Evolutionary conservation across 1,140 invertebrate species (phyloP).

Genomic region (Drosophila arizonae): DNA sequence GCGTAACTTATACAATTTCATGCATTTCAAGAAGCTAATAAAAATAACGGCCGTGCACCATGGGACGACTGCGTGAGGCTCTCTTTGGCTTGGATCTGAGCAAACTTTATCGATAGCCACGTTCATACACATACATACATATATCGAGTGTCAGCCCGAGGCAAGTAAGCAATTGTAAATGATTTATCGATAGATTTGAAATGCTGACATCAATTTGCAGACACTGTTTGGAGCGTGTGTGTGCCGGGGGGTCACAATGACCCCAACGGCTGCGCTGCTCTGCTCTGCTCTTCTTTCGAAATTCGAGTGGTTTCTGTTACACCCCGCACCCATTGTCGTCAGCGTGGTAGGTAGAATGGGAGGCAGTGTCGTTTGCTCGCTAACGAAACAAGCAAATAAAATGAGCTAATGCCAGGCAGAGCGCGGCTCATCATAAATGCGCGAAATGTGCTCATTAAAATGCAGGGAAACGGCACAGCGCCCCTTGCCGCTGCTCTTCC

Average conservation of each 20-base stretch:
- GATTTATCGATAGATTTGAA: conserved; percentile 22
- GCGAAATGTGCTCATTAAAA: conserved; percentile 81
- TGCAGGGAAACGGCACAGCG: conserved; percentile 55
- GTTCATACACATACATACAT: too few species aligned
- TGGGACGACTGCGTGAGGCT: conserved; percentile 27
- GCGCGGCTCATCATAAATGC: conserved; percentile 71
- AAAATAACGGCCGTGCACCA: conserved; percentile 51
- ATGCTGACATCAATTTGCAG: conserved; percentile 5
- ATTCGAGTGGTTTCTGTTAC: conserved; percentile 59
- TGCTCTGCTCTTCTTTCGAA: conserved; percentile 58
- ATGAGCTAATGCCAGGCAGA: conserved; percentile 65
- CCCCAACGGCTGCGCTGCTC: conserved; percentile 14
- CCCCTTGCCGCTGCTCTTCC: neutral
- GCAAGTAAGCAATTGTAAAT: neutral
- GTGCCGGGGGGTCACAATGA: conserved; percentile 45
- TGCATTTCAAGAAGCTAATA: conserved; percentile 74
- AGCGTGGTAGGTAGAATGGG: neutral
- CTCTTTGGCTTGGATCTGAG: conserved; percentile 17
- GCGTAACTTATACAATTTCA: conserved; percentile 69
- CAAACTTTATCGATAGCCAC: conserved; percentile 1
- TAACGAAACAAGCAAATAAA: conserved; percentile 79
- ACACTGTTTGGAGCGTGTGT: neutral
- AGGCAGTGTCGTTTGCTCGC: conserved; percentile 54
- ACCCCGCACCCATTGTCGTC: neutral
- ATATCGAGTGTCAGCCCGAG: neutral